Conservation (phyloP, 2,797 vertebrate genomes). For the Eutrigla gurnardus region DNA sequence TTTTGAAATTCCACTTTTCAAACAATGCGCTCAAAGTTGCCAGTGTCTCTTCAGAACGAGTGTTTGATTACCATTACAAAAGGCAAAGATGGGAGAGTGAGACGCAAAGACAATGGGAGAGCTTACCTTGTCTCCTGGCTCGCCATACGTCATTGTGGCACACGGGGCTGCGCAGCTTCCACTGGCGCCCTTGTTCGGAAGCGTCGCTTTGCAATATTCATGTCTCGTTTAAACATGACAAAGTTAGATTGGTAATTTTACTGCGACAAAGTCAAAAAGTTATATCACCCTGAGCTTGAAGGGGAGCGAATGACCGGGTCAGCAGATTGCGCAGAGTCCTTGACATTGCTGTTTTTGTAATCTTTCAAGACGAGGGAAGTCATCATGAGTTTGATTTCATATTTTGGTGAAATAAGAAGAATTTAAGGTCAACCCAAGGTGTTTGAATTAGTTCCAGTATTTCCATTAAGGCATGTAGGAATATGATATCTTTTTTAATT, state of each 20-base stretch:
- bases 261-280: slow-evolving; percentile 59
- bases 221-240: slow-evolving; percentile 23
- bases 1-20: slow-evolving; percentile 68
- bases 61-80: slow-evolving; percentile 72
- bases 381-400: slow-evolving; percentile 15
- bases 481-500: slow-evolving; percentile 73
- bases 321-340: slow-evolving; percentile 29
- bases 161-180: slow-evolving; percentile 54
- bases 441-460: slow-evolving; percentile 53
- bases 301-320: slow-evolving; percentile 22
- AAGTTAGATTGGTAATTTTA: slow-evolving; percentile 42
- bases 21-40: slow-evolving; percentile 61
- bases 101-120: slow-evolving; percentile 42
- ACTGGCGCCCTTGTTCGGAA: slow-evolving; percentile 48
- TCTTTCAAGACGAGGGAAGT: slow-evolving; percentile 14
- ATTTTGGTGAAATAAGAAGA: background rate
- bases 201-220: slow-evolving; percentile 50
- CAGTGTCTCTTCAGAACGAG: slow-evolving; percentile 45
- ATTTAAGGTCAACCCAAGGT: slow-evolving; percentile 55
- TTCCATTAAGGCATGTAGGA: slow-evolving; percentile 44
- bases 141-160: slow-evolving; percentile 42
- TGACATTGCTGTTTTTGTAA: slow-evolving; percentile 6
- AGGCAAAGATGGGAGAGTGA: slow-evolving; percentile 33
- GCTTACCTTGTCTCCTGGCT: slow-evolving; percentile 28
- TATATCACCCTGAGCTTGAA: slow-evolving; percentile 8